phyloP scores from a whole-genome alignment of 2,113 vertebrate genomes.

The Trogon melanurus region DNA sequence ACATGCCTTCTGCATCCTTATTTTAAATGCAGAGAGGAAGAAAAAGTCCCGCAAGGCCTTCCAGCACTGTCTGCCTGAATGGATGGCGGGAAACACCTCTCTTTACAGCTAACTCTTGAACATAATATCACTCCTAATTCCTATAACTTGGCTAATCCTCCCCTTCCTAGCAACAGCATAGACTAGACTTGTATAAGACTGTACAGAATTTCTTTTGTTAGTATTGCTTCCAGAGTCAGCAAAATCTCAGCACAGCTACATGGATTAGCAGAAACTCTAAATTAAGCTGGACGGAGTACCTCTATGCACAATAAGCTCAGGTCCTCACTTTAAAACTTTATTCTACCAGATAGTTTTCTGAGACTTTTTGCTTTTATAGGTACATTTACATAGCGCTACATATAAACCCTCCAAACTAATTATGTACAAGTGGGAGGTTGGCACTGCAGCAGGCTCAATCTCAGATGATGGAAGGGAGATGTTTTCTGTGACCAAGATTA shows the following conservation, averaged over 20 bases:
- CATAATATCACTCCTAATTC: not conserved
- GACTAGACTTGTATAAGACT: not conserved
- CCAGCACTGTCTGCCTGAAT: not conserved
- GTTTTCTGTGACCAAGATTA: not conserved
- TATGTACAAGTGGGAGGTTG: not conserved
- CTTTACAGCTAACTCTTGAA: not conserved
- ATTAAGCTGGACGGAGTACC: not conserved
- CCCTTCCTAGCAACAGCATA: not conserved
- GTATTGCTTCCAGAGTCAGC: not conserved
- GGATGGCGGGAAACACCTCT: not conserved
- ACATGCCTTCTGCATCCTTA: not conserved
- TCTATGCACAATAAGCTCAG: not conserved
- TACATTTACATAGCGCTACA: not conserved
- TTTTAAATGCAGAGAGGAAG: not conserved
- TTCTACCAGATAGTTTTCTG: not conserved
- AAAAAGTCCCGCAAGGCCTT: not conserved
- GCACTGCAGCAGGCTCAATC: not conserved
- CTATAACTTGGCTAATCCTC: not conserved
- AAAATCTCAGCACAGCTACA: not conserved
- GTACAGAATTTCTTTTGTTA: not conserved
- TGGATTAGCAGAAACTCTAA: not conserved
- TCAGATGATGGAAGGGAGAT: accelerated
- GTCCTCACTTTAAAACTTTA: not conserved
- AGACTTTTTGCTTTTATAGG: not conserved
- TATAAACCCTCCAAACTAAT: not conserved